Percentiles rank a stretch among this genome's conserved stretches.
phyloP scores from a whole-genome alignment of 2,888 invertebrate genomes.

The Ischnus inquisitorius region DNA sequence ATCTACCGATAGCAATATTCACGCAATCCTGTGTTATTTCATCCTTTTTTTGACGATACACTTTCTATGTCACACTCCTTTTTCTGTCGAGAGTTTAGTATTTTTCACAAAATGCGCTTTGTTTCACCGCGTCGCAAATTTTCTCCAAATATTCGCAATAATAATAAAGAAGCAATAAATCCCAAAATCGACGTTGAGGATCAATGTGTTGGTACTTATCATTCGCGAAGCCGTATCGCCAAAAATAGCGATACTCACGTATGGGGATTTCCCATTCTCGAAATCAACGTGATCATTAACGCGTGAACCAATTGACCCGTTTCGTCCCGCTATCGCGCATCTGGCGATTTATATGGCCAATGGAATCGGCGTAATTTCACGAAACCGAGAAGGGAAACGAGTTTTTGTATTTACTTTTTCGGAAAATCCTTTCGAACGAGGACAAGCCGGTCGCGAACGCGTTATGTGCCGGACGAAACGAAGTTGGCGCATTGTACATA shows the following conservation, averaged over 20 bases:
- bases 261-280: neutral
- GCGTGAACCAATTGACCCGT: neutral
- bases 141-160: no score
- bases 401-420: conserved; percentile 13
- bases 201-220: neutral
- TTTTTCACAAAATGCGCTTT: no score
- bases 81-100: no score
- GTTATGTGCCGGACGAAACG: neutral
- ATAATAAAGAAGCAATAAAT: neutral
- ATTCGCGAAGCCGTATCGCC: neutral
- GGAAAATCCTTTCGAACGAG: neutral
- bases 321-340: neutral
- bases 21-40: no score
- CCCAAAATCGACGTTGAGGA: neutral
- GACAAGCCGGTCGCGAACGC: neutral
- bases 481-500: neutral
- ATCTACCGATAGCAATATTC: no score
- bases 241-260: neutral
- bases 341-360: neutral
- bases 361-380: conserved; percentile 16
- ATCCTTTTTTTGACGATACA: no score
- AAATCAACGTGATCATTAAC: conserved; percentile 10
- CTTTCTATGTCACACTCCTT: no score
- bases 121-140: neutral
- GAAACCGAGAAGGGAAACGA: neutral